phyloP scores from a whole-genome alignment of 2,888 invertebrate species.

The Clusia tigrina region DNA sequence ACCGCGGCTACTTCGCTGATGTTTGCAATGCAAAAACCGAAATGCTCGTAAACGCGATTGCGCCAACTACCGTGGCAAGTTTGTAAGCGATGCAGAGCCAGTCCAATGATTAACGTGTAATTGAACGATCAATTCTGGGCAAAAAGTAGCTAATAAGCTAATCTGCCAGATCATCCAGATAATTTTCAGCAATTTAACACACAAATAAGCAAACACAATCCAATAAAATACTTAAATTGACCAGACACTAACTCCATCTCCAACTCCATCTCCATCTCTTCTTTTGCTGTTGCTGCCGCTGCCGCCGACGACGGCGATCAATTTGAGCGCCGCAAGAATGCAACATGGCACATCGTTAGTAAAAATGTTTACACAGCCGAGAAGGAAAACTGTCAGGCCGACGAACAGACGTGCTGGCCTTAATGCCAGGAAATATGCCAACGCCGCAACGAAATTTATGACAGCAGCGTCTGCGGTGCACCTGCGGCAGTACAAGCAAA shows the following conservation, averaged over 20 bases:
- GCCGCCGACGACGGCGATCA: neutral
- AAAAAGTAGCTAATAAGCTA: too few relatives aligned
- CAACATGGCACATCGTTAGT: slow-evolving; percentile 22
- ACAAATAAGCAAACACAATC: too few relatives aligned
- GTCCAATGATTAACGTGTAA: too few relatives aligned
- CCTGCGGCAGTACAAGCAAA: slow-evolving; percentile 32
- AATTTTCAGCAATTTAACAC: too few relatives aligned
- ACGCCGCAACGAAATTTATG: slow-evolving; percentile 21
- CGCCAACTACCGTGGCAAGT: too few relatives aligned
- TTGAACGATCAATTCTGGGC: too few relatives aligned
- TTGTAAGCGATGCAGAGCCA: too few relatives aligned
- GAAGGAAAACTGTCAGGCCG: neutral
- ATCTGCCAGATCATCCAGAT: too few relatives aligned
- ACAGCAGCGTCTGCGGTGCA: slow-evolving; percentile 30
- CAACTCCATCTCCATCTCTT: slow-evolving; percentile 1
- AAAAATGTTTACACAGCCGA: slow-evolving; percentile 17
- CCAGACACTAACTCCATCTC: neutral
- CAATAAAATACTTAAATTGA: neutral
- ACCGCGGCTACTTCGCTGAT: too few relatives aligned
- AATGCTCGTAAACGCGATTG: too few relatives aligned
- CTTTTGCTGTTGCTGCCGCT: neutral
- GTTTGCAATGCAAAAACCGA: too few relatives aligned
- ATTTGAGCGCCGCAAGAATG: slow-evolving; percentile 4
- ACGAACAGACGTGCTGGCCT: neutral
- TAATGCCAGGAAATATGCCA: neutral